Base-by-base conservation (phyloP, 2,797 vertebrate genomes). In the Eutrigla gurnardus region DNA sequence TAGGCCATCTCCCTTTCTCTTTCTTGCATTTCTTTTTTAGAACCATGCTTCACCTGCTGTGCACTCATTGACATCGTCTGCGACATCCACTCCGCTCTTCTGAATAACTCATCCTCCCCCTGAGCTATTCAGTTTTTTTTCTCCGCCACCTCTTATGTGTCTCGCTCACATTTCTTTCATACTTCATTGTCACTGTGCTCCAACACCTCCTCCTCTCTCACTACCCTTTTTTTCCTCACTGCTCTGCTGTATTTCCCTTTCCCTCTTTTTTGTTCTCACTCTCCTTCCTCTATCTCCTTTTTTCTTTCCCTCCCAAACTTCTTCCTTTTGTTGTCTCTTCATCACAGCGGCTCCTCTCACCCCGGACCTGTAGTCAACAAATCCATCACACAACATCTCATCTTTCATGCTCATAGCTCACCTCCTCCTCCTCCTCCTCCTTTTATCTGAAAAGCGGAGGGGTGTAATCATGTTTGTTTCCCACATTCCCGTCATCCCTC, bases 401-500 rank as follows among this genome's bases (percentile, higher is more conserved):
- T 81, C 81, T 85, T 82, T 75, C 59, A 75, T 25, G 65, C 65
- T 53, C 75, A 15, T 64, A 49, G 45, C 73, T 65, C 72, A 35
- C 73, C 59, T 64, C 65, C 65, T 5, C 58, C 60, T 52, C 70
- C 75, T 70, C 57, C 80, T 74, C 80, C 54, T 78, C 83, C 82
- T 89, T 87, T 88, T 92, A 89, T 91, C 80, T 82, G 76, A 84
- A 91, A 89, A 89, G 82, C 63, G 49, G 80, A 88, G 77, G 77
- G 87, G 83, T 89, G 86, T 90, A 91, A 91, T 91, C 86, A 84
- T 92, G 90, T 94, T 93, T 93, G 90, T 92, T 94, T 90, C 85
- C 86, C 87, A 87, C 87, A 85, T 88, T 85, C 75, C 86, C 73
- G 59, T 92, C 90, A 90, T 86, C 82, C 77, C 80, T 91, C 91